Evolutionary conservation across 2,888 invertebrate genomes (phyloP), one percentile per base, ranked within the genome.

Genomic region (Drosophila greeni): DNA sequence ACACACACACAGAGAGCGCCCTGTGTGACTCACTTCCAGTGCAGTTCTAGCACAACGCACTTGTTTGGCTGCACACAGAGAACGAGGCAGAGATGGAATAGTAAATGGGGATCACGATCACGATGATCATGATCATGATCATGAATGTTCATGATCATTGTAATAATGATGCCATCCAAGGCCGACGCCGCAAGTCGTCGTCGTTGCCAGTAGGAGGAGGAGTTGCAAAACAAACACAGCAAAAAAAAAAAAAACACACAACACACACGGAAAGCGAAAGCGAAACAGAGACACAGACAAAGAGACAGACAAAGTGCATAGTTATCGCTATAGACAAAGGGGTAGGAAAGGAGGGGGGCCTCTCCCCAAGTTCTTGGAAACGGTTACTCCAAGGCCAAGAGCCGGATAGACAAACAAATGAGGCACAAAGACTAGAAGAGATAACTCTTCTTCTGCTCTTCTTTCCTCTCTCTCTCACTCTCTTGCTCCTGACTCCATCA

Each of bases 341-440:
- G 34, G 12, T 24, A 12, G n/a, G n/a, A n/a, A n/a, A n/a, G 5
- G 8, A 5, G 12, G 33, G 39, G 58, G 12, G n/a, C 16, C 23
- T 18, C 31, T 24, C 14, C 14, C 68, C 72, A 58, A 75, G 75
- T 86, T 86, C 86, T 86, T 76, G 77, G 86, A 86, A 86, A 84
- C 75, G 77, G 81, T 82, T 83, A 82, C 59, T 74, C 75, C 86
- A 86, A 86, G 85, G 85, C 84, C 84, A 57, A 54, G 68, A 74
- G 72, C 16, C 53, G 64, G 57, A 72, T 62, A 57, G 66, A 77
- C 70, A 73, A 67, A 75, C 64, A 72, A 54, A 70, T 69, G 55
- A 57, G 52, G 42, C 40, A 51, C 58, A 56, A 56, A 66, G 56
- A 40, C 56, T 52, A 36, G 45, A 1, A 52, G 53, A 56, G 55